phyloP scores from a whole-genome alignment of 2,888 invertebrate species.

The Aphodius granarius region DNA sequence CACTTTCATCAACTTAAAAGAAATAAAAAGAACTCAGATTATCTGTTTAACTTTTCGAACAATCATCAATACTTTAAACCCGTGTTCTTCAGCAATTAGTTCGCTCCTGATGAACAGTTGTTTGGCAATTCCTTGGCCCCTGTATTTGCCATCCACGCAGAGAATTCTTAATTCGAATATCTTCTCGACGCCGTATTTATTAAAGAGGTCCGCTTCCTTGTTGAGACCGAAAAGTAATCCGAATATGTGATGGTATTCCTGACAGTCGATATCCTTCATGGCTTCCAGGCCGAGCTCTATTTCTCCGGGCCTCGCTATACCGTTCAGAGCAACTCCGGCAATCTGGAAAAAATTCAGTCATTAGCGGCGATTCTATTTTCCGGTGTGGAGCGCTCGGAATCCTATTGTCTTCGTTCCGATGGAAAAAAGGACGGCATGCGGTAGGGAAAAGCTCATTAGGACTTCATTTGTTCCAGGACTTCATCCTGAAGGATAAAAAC shows the following conservation, averaged over 20 bases:
- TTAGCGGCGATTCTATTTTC: background rate
- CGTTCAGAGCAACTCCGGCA: constrained; percentile 77
- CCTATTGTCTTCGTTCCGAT: constrained; percentile 4
- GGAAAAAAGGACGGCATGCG: background rate
- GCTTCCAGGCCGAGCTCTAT: constrained; percentile 70
- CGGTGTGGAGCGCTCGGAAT: background rate
- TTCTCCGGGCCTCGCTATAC: constrained; percentile 73
- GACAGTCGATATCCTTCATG: constrained; percentile 66
- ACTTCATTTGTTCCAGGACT: background rate
- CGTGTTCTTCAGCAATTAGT: constrained; percentile 64
- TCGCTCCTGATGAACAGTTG: constrained; percentile 70
- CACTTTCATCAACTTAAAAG: constrained; percentile 77
- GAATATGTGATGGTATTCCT: constrained; percentile 78
- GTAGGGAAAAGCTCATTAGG: constrained; percentile 5
- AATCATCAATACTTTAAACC: constrained; percentile 64
- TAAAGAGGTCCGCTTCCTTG: constrained; percentile 69
- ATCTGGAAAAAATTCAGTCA: constrained; percentile 59
- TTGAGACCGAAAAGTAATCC: constrained; percentile 73
- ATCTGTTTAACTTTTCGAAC: background rate
- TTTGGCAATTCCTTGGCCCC: constrained; percentile 76
- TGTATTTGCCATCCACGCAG: constrained; percentile 70
- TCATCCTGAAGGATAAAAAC: background rate
- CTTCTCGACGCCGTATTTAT: constrained; percentile 65
- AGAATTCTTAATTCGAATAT: constrained; percentile 81
- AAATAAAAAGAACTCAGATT: constrained; percentile 41